Conservation (phyloP, 2,113 vertebrate genomes). For the Megalops atlanticus region DNA sequence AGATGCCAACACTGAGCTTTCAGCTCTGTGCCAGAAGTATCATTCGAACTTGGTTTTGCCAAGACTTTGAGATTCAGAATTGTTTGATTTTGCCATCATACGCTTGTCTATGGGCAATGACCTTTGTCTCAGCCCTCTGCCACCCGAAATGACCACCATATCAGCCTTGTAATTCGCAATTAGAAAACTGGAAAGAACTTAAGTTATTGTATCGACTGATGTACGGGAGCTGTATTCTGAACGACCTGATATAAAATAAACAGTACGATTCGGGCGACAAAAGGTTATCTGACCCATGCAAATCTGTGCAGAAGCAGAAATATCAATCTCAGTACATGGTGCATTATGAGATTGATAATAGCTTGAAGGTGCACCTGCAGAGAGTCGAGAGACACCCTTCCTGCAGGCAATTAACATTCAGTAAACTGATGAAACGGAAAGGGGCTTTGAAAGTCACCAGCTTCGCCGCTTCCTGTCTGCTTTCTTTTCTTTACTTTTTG, state of each 20-base stretch:
- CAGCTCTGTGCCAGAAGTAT: background rate
- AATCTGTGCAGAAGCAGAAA: background rate
- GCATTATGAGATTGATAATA: background rate
- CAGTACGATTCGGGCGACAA: background rate
- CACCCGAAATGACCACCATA: no score
- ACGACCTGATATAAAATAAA: background rate
- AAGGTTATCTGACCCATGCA: background rate
- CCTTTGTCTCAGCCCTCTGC: no score
- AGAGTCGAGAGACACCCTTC: background rate
- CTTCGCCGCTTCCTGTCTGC: slow-evolving; percentile 23
- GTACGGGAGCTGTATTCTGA: background rate
- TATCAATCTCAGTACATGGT: background rate
- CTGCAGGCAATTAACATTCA: background rate
- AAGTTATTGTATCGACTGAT: background rate
- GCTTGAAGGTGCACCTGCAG: background rate
- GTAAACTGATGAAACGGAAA: background rate
- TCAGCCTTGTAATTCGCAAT: background rate
- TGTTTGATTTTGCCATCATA: background rate
- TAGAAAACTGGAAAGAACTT: background rate
- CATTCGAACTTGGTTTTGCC: background rate
- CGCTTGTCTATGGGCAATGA: background rate
- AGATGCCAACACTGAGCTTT: background rate
- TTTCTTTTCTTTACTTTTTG: slow-evolving; percentile 46
- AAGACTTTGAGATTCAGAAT: background rate
- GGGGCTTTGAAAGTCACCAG: background rate